Evolutionary conservation across 2,888 invertebrate genomes (phyloP).

Genomic region (Laspeyria flexula): DNA sequence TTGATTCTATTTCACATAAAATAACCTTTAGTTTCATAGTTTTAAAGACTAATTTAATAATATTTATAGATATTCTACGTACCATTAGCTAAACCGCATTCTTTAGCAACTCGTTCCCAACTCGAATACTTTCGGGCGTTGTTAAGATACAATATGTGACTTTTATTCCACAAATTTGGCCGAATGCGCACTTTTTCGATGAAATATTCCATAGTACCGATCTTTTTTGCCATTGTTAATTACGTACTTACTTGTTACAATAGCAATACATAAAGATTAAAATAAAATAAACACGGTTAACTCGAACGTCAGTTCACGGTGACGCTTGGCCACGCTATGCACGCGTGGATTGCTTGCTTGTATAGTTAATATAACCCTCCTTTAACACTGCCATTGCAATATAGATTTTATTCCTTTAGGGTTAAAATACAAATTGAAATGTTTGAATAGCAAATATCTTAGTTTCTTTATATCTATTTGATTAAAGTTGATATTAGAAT

Average conservation of each 20-base stretch:
- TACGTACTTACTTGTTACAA: too few species aligned
- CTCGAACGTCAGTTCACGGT: not conserved
- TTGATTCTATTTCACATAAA: too few species aligned
- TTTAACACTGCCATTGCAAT: not conserved
- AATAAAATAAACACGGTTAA: not conserved
- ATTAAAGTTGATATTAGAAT: too few species aligned
- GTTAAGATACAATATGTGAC: slow-evolving; percentile 16
- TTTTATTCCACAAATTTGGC: slow-evolving; percentile 22
- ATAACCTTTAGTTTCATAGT: too few species aligned
- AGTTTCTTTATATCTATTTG: too few species aligned
- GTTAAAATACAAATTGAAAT: not conserved
- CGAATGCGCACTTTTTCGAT: slow-evolving; percentile 11
- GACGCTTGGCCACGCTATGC: slow-evolving; percentile 12
- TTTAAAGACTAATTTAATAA: too few species aligned
- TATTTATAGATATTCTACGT: not conserved
- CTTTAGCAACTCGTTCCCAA: slow-evolving; percentile 13
- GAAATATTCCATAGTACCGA: slow-evolving; percentile 18
- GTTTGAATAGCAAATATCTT: not conserved
- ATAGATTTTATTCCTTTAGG: not conserved
- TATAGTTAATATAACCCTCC: not conserved
- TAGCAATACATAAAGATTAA: too few species aligned
- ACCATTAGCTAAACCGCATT: slow-evolving; percentile 14
- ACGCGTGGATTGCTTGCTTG: slow-evolving; percentile 4
- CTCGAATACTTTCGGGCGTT: slow-evolving; percentile 1
- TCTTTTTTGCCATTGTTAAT: too few species aligned